These are phyloP conservation scores for Drosophila kuntzei DNA, from an alignment of 2,888 invertebrate genomes.

Conservation along the genomic window DNA sequence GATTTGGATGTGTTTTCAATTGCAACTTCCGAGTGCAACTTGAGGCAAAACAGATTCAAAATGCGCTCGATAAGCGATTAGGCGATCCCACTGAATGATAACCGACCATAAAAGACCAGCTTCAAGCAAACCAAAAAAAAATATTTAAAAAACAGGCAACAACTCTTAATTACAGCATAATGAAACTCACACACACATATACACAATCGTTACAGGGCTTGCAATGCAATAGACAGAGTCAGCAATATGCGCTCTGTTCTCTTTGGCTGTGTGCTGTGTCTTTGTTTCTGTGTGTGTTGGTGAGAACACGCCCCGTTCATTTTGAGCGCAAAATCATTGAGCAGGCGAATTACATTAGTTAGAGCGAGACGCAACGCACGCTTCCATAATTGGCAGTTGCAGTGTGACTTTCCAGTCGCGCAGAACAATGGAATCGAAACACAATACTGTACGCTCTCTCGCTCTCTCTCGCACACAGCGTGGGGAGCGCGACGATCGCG, in stretches of 20 bases:
- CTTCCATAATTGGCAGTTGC: constrained; percentile 67
- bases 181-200: constrained; percentile 44
- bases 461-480: constrained; percentile 1
- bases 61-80: constrained; percentile 44
- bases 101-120: constrained; percentile 65
- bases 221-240: constrained; percentile 46
- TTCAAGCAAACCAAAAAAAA: constrained; percentile 38
- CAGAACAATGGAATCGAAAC: constrained; percentile 49
- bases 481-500: constrained; percentile 57
- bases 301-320: constrained; percentile 63
- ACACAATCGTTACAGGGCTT: constrained; percentile 3
- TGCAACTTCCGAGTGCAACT: constrained; percentile 40
- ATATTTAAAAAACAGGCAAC: constrained; percentile 1
- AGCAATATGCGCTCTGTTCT: constrained; percentile 37
- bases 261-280: constrained; percentile 13
- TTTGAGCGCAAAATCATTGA: constrained; percentile 54
- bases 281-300: constrained; percentile 20
- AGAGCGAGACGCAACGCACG: constrained; percentile 47
- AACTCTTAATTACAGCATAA: constrained; percentile 74
- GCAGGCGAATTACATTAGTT: constrained; percentile 11
- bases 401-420: constrained; percentile 57
- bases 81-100: constrained; percentile 79
- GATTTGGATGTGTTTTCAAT: constrained; percentile 30
- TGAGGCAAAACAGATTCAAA: constrained; percentile 40
- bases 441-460: constrained; percentile 11